Conservation (phyloP, 2,113 vertebrate species). For the Pongo pygmaeus region DNA sequence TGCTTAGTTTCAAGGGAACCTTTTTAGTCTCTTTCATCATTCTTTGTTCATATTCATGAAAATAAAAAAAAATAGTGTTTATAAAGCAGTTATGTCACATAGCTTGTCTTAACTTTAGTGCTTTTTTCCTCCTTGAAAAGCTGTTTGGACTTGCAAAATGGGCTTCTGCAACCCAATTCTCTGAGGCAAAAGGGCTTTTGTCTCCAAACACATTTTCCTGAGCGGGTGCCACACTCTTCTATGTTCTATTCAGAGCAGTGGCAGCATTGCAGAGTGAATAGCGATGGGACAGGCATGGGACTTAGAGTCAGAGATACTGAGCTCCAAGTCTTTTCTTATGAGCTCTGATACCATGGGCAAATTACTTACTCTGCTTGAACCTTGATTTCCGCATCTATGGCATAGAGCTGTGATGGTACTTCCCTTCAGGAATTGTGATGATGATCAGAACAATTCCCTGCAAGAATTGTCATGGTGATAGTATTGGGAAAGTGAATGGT, state of each 20-base stretch:
- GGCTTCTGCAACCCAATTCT: background rate
- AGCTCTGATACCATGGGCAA: background rate
- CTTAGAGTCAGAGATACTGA: background rate
- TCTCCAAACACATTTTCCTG: background rate
- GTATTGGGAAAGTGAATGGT: background rate
- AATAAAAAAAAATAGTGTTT: conserved; percentile 8
- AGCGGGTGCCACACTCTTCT: background rate
- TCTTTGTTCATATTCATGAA: conserved; percentile 37
- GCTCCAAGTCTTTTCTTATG: background rate
- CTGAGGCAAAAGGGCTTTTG: background rate
- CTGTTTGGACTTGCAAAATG: conserved; percentile 9
- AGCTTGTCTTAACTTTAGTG: background rate
- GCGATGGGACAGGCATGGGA: too few relatives aligned
- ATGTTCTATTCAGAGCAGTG: background rate
- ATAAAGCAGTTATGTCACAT: conserved; percentile 9
- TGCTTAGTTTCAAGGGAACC: background rate
- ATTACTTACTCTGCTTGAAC: background rate
- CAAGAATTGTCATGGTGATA: background rate
- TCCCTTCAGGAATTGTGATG: background rate
- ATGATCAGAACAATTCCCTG: conserved; percentile 18
- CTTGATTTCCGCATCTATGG: background rate
- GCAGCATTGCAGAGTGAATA: background rate
- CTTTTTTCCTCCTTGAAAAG: background rate
- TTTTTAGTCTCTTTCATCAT: background rate
- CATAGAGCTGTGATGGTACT: background rate